These are phyloP conservation scores for Drosophila siamana DNA, from an alignment of 2,888 invertebrate species.

Conservation along the genomic window DNA sequence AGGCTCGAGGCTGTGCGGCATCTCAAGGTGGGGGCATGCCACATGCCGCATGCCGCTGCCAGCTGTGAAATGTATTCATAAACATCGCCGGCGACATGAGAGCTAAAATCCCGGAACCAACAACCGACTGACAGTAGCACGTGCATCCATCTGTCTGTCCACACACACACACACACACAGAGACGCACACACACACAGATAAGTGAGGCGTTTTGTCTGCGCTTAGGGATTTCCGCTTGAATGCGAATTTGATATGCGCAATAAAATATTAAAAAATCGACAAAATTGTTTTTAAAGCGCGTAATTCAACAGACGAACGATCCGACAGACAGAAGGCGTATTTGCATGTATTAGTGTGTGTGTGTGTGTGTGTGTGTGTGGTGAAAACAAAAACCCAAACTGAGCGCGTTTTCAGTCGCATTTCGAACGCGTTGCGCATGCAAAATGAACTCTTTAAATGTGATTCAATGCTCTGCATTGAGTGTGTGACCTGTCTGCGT, in stretches of 20 bases:
- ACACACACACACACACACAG: not conserved
- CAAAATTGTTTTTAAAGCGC: conserved; percentile 79
- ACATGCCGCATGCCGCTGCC: conserved; percentile 22
- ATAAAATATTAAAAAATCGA: conserved; percentile 77
- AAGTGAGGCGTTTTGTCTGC: conserved; percentile 62
- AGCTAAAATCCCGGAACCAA: conserved; percentile 66
- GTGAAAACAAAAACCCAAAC: conserved; percentile 48
- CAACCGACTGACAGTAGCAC: conserved; percentile 73
- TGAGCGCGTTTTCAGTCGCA: conserved; percentile 47
- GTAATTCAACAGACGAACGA: conserved; percentile 59
- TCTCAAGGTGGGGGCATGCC: conserved; percentile 55
- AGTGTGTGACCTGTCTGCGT: not conserved
- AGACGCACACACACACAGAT: conserved; percentile 1
- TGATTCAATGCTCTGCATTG: conserved; percentile 43
- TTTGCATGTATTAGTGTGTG: conserved; percentile 13
- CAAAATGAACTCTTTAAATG: conserved; percentile 74
- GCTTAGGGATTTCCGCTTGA: conserved; percentile 78
- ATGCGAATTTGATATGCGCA: conserved; percentile 80
- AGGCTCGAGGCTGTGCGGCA: conserved; percentile 12
- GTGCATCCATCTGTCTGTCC: conserved; percentile 61
- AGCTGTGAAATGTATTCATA: conserved; percentile 73
- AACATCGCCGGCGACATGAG: conserved; percentile 72
- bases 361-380: conserved; percentile 31
- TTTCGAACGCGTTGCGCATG: conserved; percentile 66
- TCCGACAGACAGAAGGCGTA: conserved; percentile 10